These are phyloP conservation scores for Caretta caretta DNA, from an alignment of 2,113 vertebrate genomes.

Conservation along the genomic window DNA sequence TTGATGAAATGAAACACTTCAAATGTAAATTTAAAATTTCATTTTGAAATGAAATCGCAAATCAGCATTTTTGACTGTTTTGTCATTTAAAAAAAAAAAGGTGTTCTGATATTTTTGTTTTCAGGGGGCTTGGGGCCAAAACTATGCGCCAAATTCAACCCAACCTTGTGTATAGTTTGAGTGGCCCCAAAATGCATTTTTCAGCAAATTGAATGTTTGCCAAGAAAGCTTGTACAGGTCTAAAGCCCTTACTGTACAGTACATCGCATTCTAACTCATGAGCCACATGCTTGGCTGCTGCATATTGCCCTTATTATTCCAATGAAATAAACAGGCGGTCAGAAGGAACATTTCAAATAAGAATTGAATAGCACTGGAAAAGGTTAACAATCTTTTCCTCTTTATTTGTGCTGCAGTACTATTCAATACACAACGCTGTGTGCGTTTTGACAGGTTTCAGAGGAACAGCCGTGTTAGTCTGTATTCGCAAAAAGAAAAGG, in stretches of 20 bases:
- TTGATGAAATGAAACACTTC: neutral
- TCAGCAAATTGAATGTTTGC: neutral
- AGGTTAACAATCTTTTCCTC: neutral
- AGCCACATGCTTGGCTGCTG: neutral
- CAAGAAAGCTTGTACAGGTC: neutral
- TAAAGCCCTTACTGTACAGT: neutral
- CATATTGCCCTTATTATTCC: neutral
- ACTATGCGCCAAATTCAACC: neutral
- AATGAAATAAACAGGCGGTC: neutral
- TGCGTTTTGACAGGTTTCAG: too few relatives aligned
- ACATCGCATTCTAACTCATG: neutral
- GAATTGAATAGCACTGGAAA: neutral
- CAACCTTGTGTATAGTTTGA: neutral
- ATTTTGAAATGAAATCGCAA: neutral
- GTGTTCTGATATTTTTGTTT: neutral
- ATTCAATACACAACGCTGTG: neutral
- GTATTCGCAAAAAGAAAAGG: too few relatives aligned
- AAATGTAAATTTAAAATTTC: neutral
- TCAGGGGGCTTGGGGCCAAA: neutral
- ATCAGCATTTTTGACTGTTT: neutral
- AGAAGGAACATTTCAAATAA: neutral
- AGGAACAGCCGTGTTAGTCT: too few relatives aligned
- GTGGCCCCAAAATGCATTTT: neutral
- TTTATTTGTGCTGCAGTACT: neutral
- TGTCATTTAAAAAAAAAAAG: neutral